Evolutionary conservation across 2,113 vertebrate species (phyloP), one percentile per base, ranked within the genome.

Genomic region (Alexandromys fortis): DNA sequence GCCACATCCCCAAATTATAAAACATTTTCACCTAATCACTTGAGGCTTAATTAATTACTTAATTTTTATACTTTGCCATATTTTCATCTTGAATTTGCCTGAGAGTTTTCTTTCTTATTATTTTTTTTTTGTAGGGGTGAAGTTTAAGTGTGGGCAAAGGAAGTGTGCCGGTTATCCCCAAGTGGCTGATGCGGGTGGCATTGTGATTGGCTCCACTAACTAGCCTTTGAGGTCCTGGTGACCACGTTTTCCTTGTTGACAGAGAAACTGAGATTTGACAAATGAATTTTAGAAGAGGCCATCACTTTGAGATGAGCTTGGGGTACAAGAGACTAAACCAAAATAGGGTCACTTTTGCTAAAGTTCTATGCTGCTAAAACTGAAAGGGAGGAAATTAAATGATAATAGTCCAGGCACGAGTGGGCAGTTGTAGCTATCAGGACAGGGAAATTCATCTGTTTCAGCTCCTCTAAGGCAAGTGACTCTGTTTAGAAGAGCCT

Each of bases 191-290:
- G 4, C 0, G 3, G 16, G 42, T 4, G 68, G 38, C 16, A 19
- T 13, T 13, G 33, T 67, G 9, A 2, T 49, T 33, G 73, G 28
- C 38, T 33, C 88, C 28, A 16, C 10, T 2, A 8, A 16, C 10
- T 2, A 8, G 33, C 1, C n/a, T 35, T 47, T 19, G 82, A 65
- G 2, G 30, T 55, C 75, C 2, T 3, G 8, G 70, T 0, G 1
- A 16, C 49, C n/a, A 4, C 52, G 6, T 68, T 65, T 75, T 73
- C 22, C 0, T 1, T 7, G 38, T 33, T 61, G 38, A 63, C 17
- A 47, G 76, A 65, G 73, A 88, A 86, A 61, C 75, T 52, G 68
- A 83, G 79, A 14, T 63, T 72, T 79, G 63, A 63, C 63, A 49
- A 79, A 21, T 35, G 35, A 52, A 49, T 65, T 79, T 21, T 38